phyloP scores from a whole-genome alignment of 1,140 invertebrate genomes.

The Nasonia longicornis region DNA sequence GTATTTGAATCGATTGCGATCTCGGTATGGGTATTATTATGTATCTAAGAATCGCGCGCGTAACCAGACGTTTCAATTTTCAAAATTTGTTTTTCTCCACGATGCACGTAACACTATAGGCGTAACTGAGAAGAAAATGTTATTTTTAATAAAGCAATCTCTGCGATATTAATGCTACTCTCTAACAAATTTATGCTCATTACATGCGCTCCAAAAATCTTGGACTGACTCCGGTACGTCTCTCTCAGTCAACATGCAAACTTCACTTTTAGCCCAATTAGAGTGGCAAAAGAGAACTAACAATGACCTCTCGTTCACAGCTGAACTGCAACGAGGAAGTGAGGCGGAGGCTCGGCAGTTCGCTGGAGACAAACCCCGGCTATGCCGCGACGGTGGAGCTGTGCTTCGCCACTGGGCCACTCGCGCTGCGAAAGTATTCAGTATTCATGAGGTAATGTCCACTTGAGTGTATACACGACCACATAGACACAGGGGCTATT shows the following conservation, averaged over 20 bases:
- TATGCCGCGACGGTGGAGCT: constrained; percentile 84
- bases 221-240: not conserved
- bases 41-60: too few relatives aligned
- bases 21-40: not conserved
- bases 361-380: constrained; percentile 69
- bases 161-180: not conserved
- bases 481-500: not conserved
- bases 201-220: not conserved
- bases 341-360: constrained; percentile 68
- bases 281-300: not conserved
- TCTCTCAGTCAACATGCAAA: not conserved
- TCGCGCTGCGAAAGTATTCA: constrained; percentile 72
- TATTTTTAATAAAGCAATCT: too few relatives aligned
- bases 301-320: constrained; percentile 64
- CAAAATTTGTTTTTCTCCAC: not conserved
- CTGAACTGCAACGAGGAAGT: constrained; percentile 78
- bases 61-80: not conserved
- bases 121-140: too few relatives aligned
- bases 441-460: constrained; percentile 69
- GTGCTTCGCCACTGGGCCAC: constrained; percentile 81
- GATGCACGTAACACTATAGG: not conserved
- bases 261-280: not conserved
- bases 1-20: not conserved
- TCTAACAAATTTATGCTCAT: not conserved
- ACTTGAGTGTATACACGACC: not conserved